phyloP scores from a whole-genome alignment of 2,888 invertebrate genomes.

The Raillietiella orientalis region DNA sequence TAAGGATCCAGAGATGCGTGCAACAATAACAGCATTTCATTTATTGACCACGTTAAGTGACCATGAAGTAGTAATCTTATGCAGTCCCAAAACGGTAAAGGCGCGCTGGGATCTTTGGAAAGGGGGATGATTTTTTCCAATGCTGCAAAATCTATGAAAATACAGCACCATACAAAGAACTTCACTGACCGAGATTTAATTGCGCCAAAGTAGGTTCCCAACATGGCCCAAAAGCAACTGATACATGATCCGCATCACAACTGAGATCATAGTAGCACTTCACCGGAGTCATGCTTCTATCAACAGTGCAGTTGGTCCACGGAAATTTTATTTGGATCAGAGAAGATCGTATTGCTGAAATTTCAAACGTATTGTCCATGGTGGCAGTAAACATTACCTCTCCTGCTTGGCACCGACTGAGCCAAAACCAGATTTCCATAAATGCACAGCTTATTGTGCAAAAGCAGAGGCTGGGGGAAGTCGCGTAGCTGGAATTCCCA shows the following conservation, averaged over 20 bases:
- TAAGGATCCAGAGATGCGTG: conserved; percentile 93
- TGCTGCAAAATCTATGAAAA: conserved; percentile 15
- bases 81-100: conserved; percentile 92
- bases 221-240: conserved; percentile 89
- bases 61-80: conserved; percentile 72
- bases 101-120: conserved; percentile 69
- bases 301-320: conserved; percentile 45
- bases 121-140: conserved; percentile 28
- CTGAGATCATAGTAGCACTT: conserved; percentile 96
- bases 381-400: conserved; percentile 18
- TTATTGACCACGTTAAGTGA: conserved; percentile 50
- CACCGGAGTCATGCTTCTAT: conserved; percentile 59
- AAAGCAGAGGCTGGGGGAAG: conserved; percentile 72
- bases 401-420: conserved; percentile 40
- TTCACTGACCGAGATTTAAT: too few species aligned
- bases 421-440: conserved; percentile 74
- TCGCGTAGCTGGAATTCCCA: conserved; percentile 73
- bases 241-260: conserved; percentile 58
- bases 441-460: conserved; percentile 43
- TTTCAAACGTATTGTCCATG: neutral
- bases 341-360: conserved; percentile 34
- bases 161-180: conserved; percentile 8
- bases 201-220: conserved; percentile 94
- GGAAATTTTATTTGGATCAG: conserved; percentile 47
- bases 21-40: conserved; percentile 56